Conservation (phyloP, 2,888 invertebrate genomes). For the Dorcus parallelipipedus region DNA sequence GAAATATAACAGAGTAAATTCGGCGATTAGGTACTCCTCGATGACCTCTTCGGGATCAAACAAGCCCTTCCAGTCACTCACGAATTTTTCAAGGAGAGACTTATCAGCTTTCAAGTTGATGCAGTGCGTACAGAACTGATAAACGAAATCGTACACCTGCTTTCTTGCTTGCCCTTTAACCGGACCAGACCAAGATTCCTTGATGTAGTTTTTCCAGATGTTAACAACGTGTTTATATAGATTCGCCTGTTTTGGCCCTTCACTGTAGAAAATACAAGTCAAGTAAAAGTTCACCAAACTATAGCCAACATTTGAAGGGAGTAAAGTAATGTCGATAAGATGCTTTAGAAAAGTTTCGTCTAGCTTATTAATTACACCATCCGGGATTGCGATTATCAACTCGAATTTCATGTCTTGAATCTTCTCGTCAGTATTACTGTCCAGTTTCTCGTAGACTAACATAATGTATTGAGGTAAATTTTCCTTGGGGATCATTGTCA, state of each 20-base stretch:
- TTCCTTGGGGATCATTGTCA: neutral
- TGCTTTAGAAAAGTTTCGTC: constrained; percentile 2
- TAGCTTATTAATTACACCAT: neutral
- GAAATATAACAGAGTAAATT: constrained; percentile 1
- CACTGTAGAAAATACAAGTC: constrained; percentile 3
- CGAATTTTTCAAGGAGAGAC: constrained; percentile 4
- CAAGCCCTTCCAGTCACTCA: neutral
- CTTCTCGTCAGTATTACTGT: neutral
- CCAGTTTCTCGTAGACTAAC: neutral
- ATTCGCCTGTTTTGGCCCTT: neutral
- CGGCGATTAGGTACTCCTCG: neutral
- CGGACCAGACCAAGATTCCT: neutral
- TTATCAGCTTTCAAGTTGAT: neutral
- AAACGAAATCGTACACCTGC: constrained; percentile 2
- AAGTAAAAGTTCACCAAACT: neutral
- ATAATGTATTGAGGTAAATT: neutral
- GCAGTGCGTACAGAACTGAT: neutral
- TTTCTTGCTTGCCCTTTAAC: neutral
- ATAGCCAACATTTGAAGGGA: neutral
- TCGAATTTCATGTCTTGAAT: neutral
- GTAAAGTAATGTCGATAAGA: neutral
- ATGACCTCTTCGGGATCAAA: neutral
- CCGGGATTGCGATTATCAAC: neutral
- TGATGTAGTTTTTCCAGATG: neutral
- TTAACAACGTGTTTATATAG: neutral